These are phyloP conservation scores for Drosophila cracens DNA, from an alignment of 2,888 invertebrate genomes.

Conservation along the genomic window DNA sequence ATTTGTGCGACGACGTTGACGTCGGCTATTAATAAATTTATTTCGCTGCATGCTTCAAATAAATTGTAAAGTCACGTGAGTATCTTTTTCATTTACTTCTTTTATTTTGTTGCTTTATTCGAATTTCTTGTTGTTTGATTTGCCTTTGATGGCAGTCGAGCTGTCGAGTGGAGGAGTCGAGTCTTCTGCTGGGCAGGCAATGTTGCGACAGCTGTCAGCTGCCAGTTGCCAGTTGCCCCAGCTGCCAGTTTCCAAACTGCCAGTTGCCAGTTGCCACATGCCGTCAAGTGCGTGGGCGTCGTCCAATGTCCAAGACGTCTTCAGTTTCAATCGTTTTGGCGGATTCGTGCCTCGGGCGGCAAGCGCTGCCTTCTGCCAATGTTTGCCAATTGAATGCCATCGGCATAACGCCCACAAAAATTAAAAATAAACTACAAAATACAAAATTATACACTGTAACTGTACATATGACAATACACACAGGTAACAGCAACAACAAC, in stretches of 20 bases:
- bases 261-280: slow-evolving; percentile 41
- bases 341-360: slow-evolving; percentile 48
- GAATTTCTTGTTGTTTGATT: slow-evolving; percentile 54
- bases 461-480: slow-evolving; percentile 42
- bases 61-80: slow-evolving; percentile 77
- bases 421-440: slow-evolving; percentile 18
- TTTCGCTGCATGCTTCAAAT: slow-evolving; percentile 71
- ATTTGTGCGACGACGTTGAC: slow-evolving; percentile 45
- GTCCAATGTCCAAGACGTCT: slow-evolving; percentile 66
- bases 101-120: neutral
- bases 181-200: slow-evolving; percentile 43
- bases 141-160: slow-evolving; percentile 62
- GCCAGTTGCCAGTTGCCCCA: slow-evolving; percentile 49
- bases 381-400: slow-evolving; percentile 66
- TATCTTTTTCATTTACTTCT: slow-evolving; percentile 13
- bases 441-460: slow-evolving; percentile 42
- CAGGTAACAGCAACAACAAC: slow-evolving; percentile 15
- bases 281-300: slow-evolving; percentile 55
- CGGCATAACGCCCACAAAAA: slow-evolving; percentile 53
- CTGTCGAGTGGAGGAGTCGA: slow-evolving; percentile 21
- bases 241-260: slow-evolving; percentile 56
- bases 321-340: slow-evolving; percentile 64
- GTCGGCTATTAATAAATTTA: slow-evolving; percentile 75
- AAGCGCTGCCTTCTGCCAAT: slow-evolving; percentile 40
- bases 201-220: slow-evolving; percentile 72